These are phyloP conservation scores for Meriones psammophilus DNA, from an alignment of 2,797 vertebrate species.

Conservation along the genomic window DNA sequence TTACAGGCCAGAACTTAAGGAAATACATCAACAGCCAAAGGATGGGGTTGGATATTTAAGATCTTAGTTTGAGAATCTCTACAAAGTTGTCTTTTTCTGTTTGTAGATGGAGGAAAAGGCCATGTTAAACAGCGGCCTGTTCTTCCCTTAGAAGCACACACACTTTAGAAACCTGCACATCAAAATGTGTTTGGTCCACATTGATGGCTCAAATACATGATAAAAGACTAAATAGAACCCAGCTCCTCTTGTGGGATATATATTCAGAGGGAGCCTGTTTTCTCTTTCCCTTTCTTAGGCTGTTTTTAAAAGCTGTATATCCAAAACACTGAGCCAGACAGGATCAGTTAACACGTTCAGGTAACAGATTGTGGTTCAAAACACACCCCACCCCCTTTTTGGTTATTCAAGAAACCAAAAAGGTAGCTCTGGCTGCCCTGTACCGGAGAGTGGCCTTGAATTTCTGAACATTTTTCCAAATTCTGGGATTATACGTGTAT, in stretches of 20 bases:
- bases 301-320: conserved; percentile 43
- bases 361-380: conserved; percentile 55
- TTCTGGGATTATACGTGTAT: neutral
- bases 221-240: neutral
- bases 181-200: neutral
- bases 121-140: conserved; percentile 3
- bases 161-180: neutral
- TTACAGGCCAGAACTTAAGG: neutral
- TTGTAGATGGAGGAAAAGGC: conserved; percentile 28
- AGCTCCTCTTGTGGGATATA: neutral
- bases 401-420: too few relatives aligned
- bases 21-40: conserved; percentile 61
- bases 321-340: neutral
- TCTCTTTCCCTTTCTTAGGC: neutral
- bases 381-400: neutral
- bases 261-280: conserved; percentile 17
- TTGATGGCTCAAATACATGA: neutral
- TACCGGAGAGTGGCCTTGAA: neutral
- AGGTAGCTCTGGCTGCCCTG: neutral
- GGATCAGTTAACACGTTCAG: neutral
- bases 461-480: neutral
- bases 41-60: conserved; percentile 51
- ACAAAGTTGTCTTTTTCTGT: neutral
- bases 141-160: neutral
- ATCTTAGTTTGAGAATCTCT: conserved; percentile 48